Conservation (phyloP, 2,113 vertebrate species). For the Fregetta grallaria region DNA sequence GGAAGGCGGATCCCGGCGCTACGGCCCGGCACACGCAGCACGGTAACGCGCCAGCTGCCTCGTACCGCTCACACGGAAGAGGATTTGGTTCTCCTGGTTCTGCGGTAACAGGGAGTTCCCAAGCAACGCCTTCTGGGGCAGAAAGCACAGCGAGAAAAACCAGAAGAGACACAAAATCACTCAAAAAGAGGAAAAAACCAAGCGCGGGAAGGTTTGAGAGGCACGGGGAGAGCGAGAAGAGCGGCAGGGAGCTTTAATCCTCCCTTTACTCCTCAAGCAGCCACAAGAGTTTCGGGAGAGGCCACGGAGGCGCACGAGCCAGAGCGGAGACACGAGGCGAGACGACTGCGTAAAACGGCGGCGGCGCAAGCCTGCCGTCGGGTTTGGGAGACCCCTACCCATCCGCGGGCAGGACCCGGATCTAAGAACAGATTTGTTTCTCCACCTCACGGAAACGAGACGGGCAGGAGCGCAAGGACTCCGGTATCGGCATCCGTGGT, state of each 20-base stretch:
- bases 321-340: not conserved
- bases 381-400: not conserved
- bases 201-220: not conserved
- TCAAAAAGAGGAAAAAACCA: not conserved
- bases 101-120: not conserved
- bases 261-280: not conserved
- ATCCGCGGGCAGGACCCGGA: not conserved
- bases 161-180: not conserved
- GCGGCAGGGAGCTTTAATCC: not conserved
- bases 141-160: constrained; percentile 13
- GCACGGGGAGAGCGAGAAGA: not conserved
- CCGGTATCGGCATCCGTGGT: not conserved
- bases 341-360: not conserved
- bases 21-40: not conserved
- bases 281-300: not conserved
- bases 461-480: not conserved
- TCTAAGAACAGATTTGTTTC: not conserved
- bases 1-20: not conserved
- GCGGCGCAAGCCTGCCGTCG: accelerated
- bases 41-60: not conserved
- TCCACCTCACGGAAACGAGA: too few relatives aligned
- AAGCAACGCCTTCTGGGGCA: constrained; percentile 75
- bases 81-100: constrained; percentile 61
- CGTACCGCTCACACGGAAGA: not conserved
- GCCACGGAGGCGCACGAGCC: not conserved